These are phyloP conservation scores for Neodiprion fabricii DNA, from an alignment of 1,140 invertebrate species.

Conservation along the genomic window DNA sequence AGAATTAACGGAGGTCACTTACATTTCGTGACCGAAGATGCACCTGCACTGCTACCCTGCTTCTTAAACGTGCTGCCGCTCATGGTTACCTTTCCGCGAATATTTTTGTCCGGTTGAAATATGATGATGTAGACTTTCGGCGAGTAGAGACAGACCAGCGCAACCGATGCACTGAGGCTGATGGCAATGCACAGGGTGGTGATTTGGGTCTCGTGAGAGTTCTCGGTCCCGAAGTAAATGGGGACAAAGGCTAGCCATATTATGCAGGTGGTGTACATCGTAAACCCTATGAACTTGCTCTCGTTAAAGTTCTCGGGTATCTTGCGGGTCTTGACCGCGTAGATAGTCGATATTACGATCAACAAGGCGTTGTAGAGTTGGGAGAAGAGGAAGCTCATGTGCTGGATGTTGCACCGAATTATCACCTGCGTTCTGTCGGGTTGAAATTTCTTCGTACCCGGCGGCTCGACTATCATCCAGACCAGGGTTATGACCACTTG, in stretches of 20 bases:
- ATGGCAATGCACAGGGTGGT: slow-evolving; percentile 77
- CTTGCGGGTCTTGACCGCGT: slow-evolving; percentile 79
- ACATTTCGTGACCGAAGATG: slow-evolving; percentile 55
- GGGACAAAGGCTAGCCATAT: slow-evolving; percentile 80
- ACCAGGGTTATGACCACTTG: slow-evolving; percentile 62
- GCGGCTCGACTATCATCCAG: slow-evolving; percentile 71
- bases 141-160: slow-evolving; percentile 74
- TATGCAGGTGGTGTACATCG: slow-evolving; percentile 81
- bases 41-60: slow-evolving; percentile 51
- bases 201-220: slow-evolving; percentile 74
- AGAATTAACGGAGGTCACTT: slow-evolving; percentile 32
- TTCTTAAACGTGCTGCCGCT: slow-evolving; percentile 52
- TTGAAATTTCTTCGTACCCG: slow-evolving; percentile 67
- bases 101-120: slow-evolving; percentile 74
- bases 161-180: slow-evolving; percentile 75
- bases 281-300: slow-evolving; percentile 76
- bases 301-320: slow-evolving; percentile 82
- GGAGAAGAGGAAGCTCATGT: slow-evolving; percentile 73
- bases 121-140: slow-evolving; percentile 79
- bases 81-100: slow-evolving; percentile 50
- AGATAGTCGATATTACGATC: slow-evolving; percentile 75
- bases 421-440: slow-evolving; percentile 60
- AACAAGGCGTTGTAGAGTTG: slow-evolving; percentile 77
- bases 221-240: slow-evolving; percentile 75
- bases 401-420: slow-evolving; percentile 72